Evolutionary conservation across 2,797 vertebrate genomes (phyloP), one percentile per base, ranked within the genome.

Genomic region (Antrozous pallidus): DNA sequence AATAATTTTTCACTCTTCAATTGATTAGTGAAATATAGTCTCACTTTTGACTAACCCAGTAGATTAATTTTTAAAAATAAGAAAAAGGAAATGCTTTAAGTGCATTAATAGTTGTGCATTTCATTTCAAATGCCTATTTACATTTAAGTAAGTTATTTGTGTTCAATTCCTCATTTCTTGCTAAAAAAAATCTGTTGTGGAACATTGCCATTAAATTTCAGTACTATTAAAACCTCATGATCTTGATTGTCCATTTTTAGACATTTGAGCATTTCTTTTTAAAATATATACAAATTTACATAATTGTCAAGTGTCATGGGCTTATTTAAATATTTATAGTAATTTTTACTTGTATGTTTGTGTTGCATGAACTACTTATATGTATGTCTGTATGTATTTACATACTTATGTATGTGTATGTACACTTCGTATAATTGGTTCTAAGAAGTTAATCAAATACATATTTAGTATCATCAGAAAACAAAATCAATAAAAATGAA

Each of bases 401-500:
- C 11, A 75, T 54, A 54, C 12, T 61, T 61, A 61, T 28, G 5
- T 58, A 58, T 58, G 28, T 61, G 28, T 31, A 61, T 58, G 12
- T 61, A 61, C 0, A 36, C 17, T 94, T 95, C 70, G 90, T 71
- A 77, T 51, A 88, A 77, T 82, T 94, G 78, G 86, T 88, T 97
- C 87, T 93, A 92, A 92, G 26, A 93, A 88, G 31, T 77, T 95
- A 54, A 54, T 54, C 24, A 95, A 91, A 83, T 91, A 38, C 0
- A 92, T 87, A 90, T 56, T 87, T 95, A 93, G 16, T 93, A 78
- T 38, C 18, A 95, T 38, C 26, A 81, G 38, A 95, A 93, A 78
- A 78, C 18, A 85, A 61, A 61, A 28, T 28, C 58, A 95, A 91
- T 88, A 85, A 94, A 94, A 97, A 93, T 78, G 9, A 95, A 87